A percentile compares a stretch with the other conserved stretches of the same genome.
Evolutionary conservation across 2,113 vertebrate species (phyloP).

Genomic region (Delphinus delphis): DNA sequence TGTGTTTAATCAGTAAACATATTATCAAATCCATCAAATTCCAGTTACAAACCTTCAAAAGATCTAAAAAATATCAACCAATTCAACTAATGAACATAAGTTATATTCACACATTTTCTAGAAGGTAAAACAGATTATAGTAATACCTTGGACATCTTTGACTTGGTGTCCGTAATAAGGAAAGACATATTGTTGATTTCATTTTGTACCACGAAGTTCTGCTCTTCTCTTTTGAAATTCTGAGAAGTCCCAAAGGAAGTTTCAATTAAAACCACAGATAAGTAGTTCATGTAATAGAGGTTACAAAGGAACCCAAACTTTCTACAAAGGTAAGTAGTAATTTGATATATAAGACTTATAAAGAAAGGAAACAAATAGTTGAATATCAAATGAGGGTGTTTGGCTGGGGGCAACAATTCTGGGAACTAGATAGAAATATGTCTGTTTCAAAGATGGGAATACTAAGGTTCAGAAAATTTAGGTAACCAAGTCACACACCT

Average conservation of each 20-base stretch:
- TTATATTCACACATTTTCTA: background rate
- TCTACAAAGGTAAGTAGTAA: background rate
- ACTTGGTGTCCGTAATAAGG: constrained; percentile 96
- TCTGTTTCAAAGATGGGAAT: background rate
- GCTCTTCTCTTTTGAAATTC: constrained; percentile 99
- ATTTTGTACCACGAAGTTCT: constrained; percentile 98
- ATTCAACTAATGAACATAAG: background rate
- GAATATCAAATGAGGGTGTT: background rate
- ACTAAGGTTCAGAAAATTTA: background rate
- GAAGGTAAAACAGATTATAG: background rate
- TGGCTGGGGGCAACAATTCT: background rate
- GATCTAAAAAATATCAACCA: background rate
- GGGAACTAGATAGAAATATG: background rate
- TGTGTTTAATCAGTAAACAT: background rate
- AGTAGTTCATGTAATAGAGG: background rate
- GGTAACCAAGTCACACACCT: background rate
- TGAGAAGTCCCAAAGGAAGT: constrained; percentile 75
- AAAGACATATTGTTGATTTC: constrained; percentile 99
- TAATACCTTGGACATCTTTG: constrained; percentile 97
- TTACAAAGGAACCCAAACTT: background rate
- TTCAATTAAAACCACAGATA: background rate
- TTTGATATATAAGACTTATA: background rate
- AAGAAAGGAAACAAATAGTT: background rate
- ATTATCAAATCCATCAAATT: background rate
- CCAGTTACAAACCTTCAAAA: background rate